Evolutionary conservation across 1,140 invertebrate genomes (phyloP).

Genomic region (Triops cancriformis): DNA sequence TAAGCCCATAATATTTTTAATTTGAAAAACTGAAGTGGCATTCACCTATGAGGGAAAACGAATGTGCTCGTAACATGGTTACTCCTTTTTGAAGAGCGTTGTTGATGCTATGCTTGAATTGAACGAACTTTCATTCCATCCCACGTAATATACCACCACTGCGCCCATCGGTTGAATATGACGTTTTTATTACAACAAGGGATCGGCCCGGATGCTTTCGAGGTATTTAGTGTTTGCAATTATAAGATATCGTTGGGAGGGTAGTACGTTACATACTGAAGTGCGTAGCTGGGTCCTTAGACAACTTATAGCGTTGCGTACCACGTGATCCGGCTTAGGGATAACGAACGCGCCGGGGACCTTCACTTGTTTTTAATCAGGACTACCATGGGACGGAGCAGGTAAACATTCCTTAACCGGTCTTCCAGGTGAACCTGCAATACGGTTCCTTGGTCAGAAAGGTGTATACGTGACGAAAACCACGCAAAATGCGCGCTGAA

Average conservation of each 20-base stretch:
- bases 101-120: neutral
- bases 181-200: neutral
- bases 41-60: neutral
- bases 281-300: neutral
- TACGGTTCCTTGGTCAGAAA: neutral
- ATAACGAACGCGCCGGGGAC: neutral
- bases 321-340: neutral
- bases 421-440: neutral
- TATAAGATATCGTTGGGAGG: neutral
- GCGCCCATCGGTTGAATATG: neutral
- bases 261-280: neutral
- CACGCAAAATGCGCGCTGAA: neutral
- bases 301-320: neutral
- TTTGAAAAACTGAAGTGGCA: neutral
- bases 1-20: too few relatives aligned
- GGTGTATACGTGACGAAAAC: neutral
- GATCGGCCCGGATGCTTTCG: neutral
- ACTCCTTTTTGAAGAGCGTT: neutral
- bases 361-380: neutral
- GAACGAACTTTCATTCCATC: slow-evolving; percentile 1
- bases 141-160: neutral
- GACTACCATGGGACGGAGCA: neutral
- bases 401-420: neutral
- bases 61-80: neutral
- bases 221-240: neutral